Percentiles rank a stretch among this genome's conserved stretches.
phyloP scores from a whole-genome alignment of 2,113 vertebrate genomes.

The Saccopteryx bilineata region DNA sequence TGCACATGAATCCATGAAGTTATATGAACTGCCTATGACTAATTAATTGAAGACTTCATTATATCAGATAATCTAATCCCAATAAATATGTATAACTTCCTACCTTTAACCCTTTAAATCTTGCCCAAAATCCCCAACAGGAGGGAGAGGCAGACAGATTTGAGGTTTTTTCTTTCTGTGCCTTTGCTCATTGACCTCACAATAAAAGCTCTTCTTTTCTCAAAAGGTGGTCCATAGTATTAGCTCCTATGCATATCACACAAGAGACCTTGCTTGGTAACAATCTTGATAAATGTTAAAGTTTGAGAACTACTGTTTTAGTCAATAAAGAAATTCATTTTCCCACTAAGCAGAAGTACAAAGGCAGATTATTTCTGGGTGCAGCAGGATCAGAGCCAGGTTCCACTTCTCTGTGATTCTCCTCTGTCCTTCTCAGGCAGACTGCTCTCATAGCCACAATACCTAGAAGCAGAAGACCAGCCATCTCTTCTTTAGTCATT shows the following conservation, averaged over 20 bases:
- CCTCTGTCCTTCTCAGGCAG: not conserved
- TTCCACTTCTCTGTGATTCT: not conserved
- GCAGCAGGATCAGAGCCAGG: not conserved
- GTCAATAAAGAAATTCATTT: not conserved
- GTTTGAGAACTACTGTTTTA: not conserved
- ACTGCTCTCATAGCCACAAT: not conserved
- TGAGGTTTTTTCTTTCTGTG: not conserved
- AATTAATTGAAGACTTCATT: not conserved
- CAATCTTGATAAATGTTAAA: not conserved
- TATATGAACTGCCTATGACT: not conserved
- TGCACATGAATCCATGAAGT: not conserved
- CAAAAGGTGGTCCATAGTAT: not conserved
- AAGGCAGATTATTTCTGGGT: not conserved
- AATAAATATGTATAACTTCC: not conserved
- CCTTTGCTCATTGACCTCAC: not conserved
- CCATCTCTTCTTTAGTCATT: not conserved
- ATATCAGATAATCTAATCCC: not conserved
- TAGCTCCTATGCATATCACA: not conserved
- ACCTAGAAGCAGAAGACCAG: not conserved
- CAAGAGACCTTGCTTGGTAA: not conserved
- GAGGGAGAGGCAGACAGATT: not conserved
- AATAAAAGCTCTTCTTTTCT: not conserved
- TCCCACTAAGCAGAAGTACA: not conserved
- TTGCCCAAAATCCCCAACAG: not conserved
- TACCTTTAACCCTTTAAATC: not conserved